phyloP scores from a whole-genome alignment of 2,888 invertebrate species.

The Noctua comes region DNA sequence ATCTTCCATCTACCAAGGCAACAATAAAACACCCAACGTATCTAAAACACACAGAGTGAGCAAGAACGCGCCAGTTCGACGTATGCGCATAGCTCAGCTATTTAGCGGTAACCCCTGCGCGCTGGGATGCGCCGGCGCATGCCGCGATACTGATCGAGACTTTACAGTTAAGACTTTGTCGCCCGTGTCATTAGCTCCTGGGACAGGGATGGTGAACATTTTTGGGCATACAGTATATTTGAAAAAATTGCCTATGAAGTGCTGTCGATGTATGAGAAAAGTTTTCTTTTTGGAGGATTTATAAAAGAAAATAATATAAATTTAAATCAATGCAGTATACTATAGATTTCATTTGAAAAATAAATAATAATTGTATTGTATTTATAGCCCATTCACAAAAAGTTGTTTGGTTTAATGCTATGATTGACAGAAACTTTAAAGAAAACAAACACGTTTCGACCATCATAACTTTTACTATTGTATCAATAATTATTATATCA shows the following conservation, averaged over 20 bases:
- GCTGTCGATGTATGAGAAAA: not conserved
- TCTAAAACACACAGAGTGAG: constrained; percentile 49
- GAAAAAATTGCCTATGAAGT: not conserved
- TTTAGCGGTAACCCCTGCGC: constrained; percentile 66
- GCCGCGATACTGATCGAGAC: constrained; percentile 79
- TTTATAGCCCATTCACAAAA: no score
- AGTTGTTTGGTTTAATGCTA: not conserved
- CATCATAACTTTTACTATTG: not conserved
- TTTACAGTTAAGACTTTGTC: constrained; percentile 80
- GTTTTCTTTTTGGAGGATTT: not conserved
- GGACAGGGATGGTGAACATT: constrained; percentile 22
- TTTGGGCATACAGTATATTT: not conserved
- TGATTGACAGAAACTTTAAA: not conserved
- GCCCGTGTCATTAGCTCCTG: constrained; percentile 60
- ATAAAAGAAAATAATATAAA: not conserved
- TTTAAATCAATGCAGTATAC: not conserved
- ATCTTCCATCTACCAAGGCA: not conserved
- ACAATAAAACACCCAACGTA: constrained; percentile 36
- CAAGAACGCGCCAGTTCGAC: constrained; percentile 57
- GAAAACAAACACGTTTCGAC: not conserved
- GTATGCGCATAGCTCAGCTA: constrained; percentile 62
- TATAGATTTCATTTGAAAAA: not conserved
- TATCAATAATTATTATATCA: no score
- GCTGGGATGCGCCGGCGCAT: constrained; percentile 65
- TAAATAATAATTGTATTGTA: not conserved